These are phyloP conservation scores for Orchestes rusci DNA, from an alignment of 2,888 invertebrate genomes.

Conservation along the genomic window DNA sequence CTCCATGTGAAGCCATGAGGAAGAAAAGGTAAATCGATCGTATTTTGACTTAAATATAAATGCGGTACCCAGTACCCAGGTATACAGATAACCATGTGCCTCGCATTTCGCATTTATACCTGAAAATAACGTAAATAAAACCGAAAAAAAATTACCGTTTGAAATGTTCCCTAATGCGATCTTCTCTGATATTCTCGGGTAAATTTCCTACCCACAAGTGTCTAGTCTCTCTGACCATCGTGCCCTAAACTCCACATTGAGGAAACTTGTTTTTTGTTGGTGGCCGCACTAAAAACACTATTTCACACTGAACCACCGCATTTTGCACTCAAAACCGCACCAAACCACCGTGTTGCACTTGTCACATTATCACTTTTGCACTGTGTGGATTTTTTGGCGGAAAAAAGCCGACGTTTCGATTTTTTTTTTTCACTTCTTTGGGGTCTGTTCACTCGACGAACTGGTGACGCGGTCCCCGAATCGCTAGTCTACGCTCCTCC, in stretches of 20 bases:
- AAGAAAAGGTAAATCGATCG: too few relatives aligned
- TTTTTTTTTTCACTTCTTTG: constrained; percentile 22
- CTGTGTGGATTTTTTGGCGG: too few relatives aligned
- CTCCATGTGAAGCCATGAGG: too few relatives aligned
- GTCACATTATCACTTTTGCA: constrained; percentile 18
- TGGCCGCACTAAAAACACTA: constrained; percentile 38
- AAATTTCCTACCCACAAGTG: constrained; percentile 99
- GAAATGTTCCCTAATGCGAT: constrained; percentile 94
- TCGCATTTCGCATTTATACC: too few relatives aligned
- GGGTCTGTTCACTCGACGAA: constrained; percentile 33
- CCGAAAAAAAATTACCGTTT: constrained; percentile 82
- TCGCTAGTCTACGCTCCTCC: constrained; percentile 38
- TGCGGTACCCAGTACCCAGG: too few relatives aligned
- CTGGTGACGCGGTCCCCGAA: constrained; percentile 34
- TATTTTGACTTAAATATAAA: too few relatives aligned
- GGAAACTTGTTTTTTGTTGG: constrained; percentile 62
- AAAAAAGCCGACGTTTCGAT: constrained; percentile 14
- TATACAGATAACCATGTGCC: too few relatives aligned
- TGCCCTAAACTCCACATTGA: constrained; percentile 90
- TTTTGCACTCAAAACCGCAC: too few relatives aligned
- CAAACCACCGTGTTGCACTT: constrained; percentile 16
- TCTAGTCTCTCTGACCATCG: constrained; percentile 99
- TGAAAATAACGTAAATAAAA: too few relatives aligned
- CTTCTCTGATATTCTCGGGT: constrained; percentile 98
- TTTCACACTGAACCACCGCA: constrained; percentile 34